phyloP scores from a whole-genome alignment of 2,888 invertebrate genomes.

The Altica lythri region DNA sequence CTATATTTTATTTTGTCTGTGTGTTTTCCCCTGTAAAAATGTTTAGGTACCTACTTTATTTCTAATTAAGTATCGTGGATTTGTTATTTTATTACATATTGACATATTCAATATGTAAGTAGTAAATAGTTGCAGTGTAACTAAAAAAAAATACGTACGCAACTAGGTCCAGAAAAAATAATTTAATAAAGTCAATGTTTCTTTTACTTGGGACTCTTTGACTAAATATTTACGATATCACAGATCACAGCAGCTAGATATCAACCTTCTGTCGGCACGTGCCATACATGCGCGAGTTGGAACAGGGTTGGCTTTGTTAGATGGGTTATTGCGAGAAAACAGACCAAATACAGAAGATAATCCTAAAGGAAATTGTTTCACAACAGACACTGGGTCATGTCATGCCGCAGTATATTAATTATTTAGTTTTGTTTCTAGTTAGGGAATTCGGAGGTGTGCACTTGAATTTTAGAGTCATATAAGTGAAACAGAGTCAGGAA shows the following conservation, averaged over 20 bases:
- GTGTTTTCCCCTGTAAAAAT: too few relatives aligned
- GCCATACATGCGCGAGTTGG: neutral
- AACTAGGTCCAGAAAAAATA: too few relatives aligned
- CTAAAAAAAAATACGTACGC: too few relatives aligned
- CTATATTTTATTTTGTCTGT: too few relatives aligned
- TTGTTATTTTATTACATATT: too few relatives aligned
- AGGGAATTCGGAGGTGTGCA: constrained; percentile 4
- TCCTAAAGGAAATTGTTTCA: neutral
- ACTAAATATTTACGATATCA: neutral
- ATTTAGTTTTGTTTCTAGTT: neutral
- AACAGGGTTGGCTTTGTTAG: neutral
- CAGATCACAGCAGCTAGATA: too few relatives aligned
- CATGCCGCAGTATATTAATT: constrained; percentile 2
- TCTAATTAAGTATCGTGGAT: too few relatives aligned
- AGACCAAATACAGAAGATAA: neutral
- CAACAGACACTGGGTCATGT: neutral
- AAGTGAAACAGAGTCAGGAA: too few relatives aligned
- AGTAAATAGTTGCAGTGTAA: too few relatives aligned
- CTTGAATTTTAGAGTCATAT: constrained; percentile 3
- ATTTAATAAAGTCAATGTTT: too few relatives aligned
- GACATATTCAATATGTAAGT: too few relatives aligned
- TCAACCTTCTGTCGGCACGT: neutral
- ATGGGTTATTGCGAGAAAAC: neutral
- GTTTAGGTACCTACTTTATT: too few relatives aligned
- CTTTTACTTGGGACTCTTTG: neutral